These are phyloP conservation scores for Lycaena phlaeas DNA, from an alignment of 2,888 invertebrate genomes.

Conservation along the genomic window DNA sequence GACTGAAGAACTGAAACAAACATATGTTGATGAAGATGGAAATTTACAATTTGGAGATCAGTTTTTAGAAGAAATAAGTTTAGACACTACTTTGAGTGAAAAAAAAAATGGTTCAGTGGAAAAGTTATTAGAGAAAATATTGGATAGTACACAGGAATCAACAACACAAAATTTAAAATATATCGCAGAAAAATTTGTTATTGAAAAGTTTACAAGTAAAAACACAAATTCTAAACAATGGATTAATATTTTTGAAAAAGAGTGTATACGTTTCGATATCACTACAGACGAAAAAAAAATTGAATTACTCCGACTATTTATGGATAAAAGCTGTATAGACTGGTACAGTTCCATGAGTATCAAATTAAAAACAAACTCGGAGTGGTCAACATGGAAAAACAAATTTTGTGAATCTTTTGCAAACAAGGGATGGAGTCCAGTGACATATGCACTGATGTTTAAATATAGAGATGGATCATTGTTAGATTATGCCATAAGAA, in stretches of 20 bases:
- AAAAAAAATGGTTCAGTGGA: constrained; percentile 5
- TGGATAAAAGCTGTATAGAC: constrained; percentile 15
- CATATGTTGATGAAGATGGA: constrained; percentile 17
- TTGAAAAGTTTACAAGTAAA: constrained; percentile 25
- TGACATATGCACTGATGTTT: constrained; percentile 21
- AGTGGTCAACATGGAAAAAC: constrained; percentile 20
- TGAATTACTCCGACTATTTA: constrained; percentile 17
- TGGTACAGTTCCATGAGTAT: constrained; percentile 18
- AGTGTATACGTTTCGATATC: constrained; percentile 23
- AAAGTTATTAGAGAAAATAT: constrained; percentile 19
- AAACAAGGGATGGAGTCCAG: constrained; percentile 22
- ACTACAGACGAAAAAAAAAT: constrained; percentile 22
- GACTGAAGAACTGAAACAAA: constrained; percentile 12
- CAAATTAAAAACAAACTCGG: constrained; percentile 14
- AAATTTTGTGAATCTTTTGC: constrained; percentile 22
- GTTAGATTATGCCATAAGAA: constrained; percentile 25
- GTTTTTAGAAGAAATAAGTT: constrained; percentile 19
- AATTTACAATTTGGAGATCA: constrained; percentile 17
- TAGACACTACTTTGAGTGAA: constrained; percentile 5
- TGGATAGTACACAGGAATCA: constrained; percentile 14
- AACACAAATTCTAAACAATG: constrained; percentile 22
- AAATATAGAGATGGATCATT: constrained; percentile 17
- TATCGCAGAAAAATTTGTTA: constrained; percentile 24
- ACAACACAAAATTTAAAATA: constrained; percentile 20
- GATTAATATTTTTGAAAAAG: constrained; percentile 26